phyloP scores from a whole-genome alignment of 2,888 invertebrate genomes.

The Drosophila anomelani region DNA sequence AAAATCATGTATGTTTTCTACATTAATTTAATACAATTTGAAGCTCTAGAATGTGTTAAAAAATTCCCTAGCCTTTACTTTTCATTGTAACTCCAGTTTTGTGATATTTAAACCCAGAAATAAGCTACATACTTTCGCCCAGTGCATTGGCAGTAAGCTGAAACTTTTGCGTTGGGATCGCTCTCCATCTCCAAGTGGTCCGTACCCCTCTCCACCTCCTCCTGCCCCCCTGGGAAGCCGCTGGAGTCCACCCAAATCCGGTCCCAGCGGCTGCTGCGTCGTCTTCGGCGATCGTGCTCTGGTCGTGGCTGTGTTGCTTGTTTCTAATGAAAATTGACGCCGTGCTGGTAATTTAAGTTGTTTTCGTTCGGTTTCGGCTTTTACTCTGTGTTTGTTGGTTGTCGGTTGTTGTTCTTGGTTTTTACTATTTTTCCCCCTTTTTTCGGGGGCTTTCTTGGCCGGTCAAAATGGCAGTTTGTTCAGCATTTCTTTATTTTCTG shows the following conservation, averaged over 20 bases:
- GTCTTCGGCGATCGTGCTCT: slow-evolving; percentile 47
- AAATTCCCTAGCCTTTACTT: neutral
- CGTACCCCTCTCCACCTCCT: slow-evolving; percentile 1
- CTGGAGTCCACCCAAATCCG: slow-evolving; percentile 63
- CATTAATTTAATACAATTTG: too few relatives aligned
- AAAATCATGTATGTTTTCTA: neutral
- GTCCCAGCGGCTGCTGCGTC: slow-evolving; percentile 47
- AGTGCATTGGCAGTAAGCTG: slow-evolving; percentile 52
- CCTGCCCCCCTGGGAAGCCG: slow-evolving; percentile 15
- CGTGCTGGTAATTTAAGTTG: slow-evolving; percentile 77
- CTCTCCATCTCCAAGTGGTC: slow-evolving; percentile 25
- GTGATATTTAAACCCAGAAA: neutral
- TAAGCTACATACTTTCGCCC: neutral
- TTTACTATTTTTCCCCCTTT: neutral
- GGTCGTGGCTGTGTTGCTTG: slow-evolving; percentile 48
- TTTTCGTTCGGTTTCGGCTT: slow-evolving; percentile 59
- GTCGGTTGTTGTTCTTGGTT: neutral
- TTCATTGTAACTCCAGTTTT: neutral
- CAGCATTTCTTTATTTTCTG: slow-evolving; percentile 15
- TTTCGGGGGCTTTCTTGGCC: slow-evolving; percentile 38
- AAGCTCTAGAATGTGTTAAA: neutral
- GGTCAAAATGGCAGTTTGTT: slow-evolving; percentile 34
- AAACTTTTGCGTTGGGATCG: slow-evolving; percentile 52
- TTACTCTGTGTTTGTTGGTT: slow-evolving; percentile 14
- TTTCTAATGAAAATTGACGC: slow-evolving; percentile 80